A percentile compares a stretch with the other conserved stretches of the same genome.
Conservation (phyloP, 2,888 invertebrate species). For the Microchrysa polita region DNA sequence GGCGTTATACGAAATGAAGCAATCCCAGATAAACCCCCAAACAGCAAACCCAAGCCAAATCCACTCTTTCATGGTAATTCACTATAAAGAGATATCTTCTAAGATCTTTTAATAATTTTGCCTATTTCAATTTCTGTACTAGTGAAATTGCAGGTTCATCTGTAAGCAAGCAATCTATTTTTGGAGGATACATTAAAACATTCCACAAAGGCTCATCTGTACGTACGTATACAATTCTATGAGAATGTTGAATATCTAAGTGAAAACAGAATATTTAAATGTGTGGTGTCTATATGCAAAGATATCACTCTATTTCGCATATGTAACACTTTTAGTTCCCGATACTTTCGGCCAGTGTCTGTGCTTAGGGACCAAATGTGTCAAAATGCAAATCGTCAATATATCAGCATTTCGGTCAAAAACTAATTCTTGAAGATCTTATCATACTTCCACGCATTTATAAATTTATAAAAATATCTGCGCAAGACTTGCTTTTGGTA, state of each 20-base stretch:
- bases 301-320: no score
- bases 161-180: slow-evolving; percentile 29
- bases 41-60: background rate
- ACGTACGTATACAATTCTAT: background rate
- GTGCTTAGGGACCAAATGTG: background rate
- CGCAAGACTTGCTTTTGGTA: background rate
- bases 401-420: background rate
- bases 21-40: slow-evolving; percentile 7
- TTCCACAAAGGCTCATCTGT: slow-evolving; percentile 17
- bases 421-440: background rate
- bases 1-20: background rate
- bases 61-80: slow-evolving; percentile 8
- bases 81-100: slow-evolving; percentile 3
- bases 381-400: background rate
- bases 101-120: slow-evolving; percentile 35
- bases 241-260: background rate
- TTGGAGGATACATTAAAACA: slow-evolving; percentile 12
- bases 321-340: background rate
- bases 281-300: no score
- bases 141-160: slow-evolving; percentile 16
- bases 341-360: slow-evolving; percentile 1
- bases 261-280: background rate
- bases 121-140: slow-evolving; percentile 19
- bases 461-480: background rate
- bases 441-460: background rate